Evolutionary conservation across 2,888 invertebrate genomes (phyloP).

Genomic region (Drosophila atripex): DNA sequence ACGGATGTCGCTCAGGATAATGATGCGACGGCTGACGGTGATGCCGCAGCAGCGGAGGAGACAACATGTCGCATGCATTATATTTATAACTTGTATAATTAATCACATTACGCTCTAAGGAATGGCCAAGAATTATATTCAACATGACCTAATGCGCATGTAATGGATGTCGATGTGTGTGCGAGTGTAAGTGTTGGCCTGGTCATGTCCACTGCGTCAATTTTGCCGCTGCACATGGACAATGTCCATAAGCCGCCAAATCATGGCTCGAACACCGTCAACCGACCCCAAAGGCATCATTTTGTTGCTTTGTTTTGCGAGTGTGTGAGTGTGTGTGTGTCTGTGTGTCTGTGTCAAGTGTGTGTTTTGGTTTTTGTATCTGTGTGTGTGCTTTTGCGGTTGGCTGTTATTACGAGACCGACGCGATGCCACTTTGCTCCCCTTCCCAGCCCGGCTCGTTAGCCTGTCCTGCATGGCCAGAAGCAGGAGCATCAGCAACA

Average conservation of each 20-base stretch:
- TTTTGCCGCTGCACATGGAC: conserved; percentile 30
- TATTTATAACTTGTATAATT: conserved; percentile 57
- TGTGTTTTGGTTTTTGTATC: conserved; percentile 9
- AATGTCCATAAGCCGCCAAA: conserved; percentile 47
- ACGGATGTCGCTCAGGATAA: conserved; percentile 29
- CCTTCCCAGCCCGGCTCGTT: conserved; percentile 53
- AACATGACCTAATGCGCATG: conserved; percentile 59
- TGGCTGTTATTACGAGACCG: conserved; percentile 56
- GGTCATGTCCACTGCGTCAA: conserved; percentile 42
- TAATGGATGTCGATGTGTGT: not conserved
- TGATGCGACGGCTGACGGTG: conserved; percentile 34
- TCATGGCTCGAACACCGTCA: conserved; percentile 47
- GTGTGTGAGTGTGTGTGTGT: conserved; percentile 25
- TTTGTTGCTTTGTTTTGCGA: conserved; percentile 37
- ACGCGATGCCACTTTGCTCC: conserved; percentile 28
- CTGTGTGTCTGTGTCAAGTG: conserved; percentile 8
- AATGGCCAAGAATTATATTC: conserved; percentile 54
- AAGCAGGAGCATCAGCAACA: conserved; percentile 42
- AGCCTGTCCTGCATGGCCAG: conserved; percentile 58
- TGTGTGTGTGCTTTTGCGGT: conserved; percentile 51
- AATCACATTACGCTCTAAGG: conserved; percentile 61
- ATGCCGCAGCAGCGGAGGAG: conserved; percentile 25
- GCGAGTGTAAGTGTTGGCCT: conserved; percentile 2
- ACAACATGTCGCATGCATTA: conserved; percentile 55
- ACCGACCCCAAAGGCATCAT: conserved; percentile 48